A percentile compares a stretch with the other conserved stretches of the same genome.
These are phyloP conservation scores for Laticauda colubrina DNA, from an alignment of 2,113 vertebrate genomes.

Conservation along the genomic window DNA sequence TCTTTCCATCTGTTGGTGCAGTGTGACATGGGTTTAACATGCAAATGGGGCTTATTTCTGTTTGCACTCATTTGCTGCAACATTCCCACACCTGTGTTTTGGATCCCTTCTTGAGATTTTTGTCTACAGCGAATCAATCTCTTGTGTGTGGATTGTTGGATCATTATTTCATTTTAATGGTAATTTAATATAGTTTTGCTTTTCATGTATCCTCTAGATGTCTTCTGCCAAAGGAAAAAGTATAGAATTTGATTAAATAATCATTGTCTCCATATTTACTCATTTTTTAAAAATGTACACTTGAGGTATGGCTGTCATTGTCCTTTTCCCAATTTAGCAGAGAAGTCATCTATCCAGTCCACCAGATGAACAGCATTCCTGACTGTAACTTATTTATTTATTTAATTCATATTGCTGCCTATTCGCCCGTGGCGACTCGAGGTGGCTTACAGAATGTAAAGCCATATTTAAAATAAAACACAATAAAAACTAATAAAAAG, in stretches of 20 bases:
- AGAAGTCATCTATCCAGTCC: neutral
- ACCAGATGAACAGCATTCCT: neutral
- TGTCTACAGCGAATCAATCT: neutral
- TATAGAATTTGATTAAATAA: neutral
- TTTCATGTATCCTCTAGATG: neutral
- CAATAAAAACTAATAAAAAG: too few species aligned
- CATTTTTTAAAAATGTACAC: neutral
- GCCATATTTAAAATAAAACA: too few species aligned
- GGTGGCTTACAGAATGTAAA: too few species aligned
- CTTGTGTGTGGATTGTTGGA: neutral
- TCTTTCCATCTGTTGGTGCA: too few species aligned
- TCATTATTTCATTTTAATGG: neutral
- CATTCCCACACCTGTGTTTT: neutral
- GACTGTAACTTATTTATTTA: neutral
- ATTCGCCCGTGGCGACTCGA: too few species aligned
- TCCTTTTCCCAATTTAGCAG: neutral
- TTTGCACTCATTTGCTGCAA: neutral
- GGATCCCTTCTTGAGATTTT: neutral
- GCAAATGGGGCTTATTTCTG: neutral
- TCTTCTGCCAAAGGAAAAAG: neutral
- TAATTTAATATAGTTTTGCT: neutral
- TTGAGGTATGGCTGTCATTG: neutral
- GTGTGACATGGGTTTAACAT: neutral
- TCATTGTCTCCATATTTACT: neutral
- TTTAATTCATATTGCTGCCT: too few species aligned